Evolutionary conservation across 2,888 invertebrate species (phyloP), one percentile per base, ranked within the genome.

Genomic region (Eupelmus urozonus): DNA sequence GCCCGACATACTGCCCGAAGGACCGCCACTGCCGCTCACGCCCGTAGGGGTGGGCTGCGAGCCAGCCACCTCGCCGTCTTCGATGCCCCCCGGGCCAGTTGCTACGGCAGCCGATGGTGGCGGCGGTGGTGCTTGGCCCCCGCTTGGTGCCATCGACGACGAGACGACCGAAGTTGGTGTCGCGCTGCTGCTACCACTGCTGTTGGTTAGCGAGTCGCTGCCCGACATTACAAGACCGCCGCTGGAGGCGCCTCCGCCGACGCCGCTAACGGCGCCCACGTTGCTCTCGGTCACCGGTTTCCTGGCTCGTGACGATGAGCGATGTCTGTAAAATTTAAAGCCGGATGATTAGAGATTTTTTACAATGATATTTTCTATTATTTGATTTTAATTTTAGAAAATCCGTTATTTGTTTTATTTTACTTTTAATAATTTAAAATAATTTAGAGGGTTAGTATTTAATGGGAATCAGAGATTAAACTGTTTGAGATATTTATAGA

Each of bases 271-370:
- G 16, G 65, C 76, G 23, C 78, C 82, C 29, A 60, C 76, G 55
- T 75, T 76, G 81, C 94, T 93, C 92, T 94, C 91, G 86, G 84
- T 83, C 78, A 87, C 86, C 76, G 89, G 83, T 84, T 90, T 91
- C 59, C 90, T 88, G 69, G 89, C 87, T 81, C 91, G 88, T 82
- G 91, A 90, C 82, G 91, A 90, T 80, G 91, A 91, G 82, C 91
- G 91, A 87, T 91, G 91, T 81, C 88, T 89, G 82, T 23, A 66
- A 76, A 45, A 49, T 23, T 53, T 5, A 20, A 29, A 29, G 1
- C 9, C 3, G 9, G 9, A 34, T 34, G 34, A 5, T 5, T 34
- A 3, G 5, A 34, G 9, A 34, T 5, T 34, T 5, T 34, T 34
- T 34, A 34, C 34, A 34, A 34, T 5, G 3, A 34, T 34, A 34